phyloP scores from a whole-genome alignment of 2,888 invertebrate genomes.

The Cosmia trapezina region DNA sequence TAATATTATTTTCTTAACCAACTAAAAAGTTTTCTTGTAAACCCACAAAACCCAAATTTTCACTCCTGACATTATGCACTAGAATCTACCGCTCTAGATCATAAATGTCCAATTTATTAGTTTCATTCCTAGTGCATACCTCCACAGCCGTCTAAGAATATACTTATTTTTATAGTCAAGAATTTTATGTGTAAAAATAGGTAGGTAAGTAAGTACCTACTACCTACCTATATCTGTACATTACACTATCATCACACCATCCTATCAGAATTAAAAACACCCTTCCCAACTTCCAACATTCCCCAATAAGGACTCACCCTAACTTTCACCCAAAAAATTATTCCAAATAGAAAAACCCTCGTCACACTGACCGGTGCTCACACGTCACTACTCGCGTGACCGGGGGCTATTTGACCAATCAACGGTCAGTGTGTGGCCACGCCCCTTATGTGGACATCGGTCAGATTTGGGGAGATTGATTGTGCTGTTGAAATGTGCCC shows the following conservation, averaged over 20 bases:
- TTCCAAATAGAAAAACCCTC: conserved; percentile 32
- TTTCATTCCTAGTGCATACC: neutral
- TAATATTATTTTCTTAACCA: no score
- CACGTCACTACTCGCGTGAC: conserved; percentile 36
- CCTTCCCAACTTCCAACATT: conserved; percentile 15
- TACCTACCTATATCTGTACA: neutral
- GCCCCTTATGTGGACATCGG: conserved; percentile 78
- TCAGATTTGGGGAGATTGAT: conserved; percentile 58
- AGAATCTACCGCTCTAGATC: neutral
- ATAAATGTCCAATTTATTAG: neutral
- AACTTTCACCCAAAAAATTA: conserved; percentile 17
- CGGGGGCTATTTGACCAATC: conserved; percentile 77
- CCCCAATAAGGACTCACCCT: conserved; percentile 58
- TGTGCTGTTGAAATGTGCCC: conserved; percentile 6
- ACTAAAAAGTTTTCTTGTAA: neutral
- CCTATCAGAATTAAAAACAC: conserved; percentile 33
- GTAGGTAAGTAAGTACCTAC: no score
- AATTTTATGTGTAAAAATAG: neutral
- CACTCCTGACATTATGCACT: no score
- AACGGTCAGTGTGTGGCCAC: conserved; percentile 72
- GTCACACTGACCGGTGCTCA: conserved; percentile 46
- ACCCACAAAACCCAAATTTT: no score
- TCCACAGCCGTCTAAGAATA: neutral
- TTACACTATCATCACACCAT: neutral
- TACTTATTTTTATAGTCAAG: no score